Percentiles rank a stretch among this genome's conserved stretches.
These are phyloP conservation scores for Himantopus leucocephalus DNA, from an alignment of 2,113 vertebrate species.

Conservation along the genomic window DNA sequence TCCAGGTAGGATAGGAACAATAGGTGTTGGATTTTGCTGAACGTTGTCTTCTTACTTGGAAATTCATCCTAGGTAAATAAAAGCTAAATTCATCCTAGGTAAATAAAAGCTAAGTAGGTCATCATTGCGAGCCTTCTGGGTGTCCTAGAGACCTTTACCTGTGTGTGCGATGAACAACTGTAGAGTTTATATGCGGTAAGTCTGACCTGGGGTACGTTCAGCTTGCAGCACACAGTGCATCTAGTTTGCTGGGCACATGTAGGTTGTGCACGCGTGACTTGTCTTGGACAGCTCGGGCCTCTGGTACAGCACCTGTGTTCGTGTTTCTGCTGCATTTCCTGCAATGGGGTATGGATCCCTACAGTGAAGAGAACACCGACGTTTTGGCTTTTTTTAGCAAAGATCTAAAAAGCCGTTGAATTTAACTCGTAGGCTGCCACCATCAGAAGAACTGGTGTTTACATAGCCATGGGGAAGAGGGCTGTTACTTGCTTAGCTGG, in stretches of 20 bases:
- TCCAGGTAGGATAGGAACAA: conserved; percentile 80
- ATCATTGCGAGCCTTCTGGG: not conserved
- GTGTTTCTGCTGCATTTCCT: not conserved
- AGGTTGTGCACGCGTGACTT: rapidly evolving
- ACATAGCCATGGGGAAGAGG: not conserved
- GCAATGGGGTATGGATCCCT: not conserved
- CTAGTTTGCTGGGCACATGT: not conserved
- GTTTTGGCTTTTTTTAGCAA: not conserved
- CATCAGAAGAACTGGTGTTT: not conserved
- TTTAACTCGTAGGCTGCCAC: not conserved
- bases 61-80: not conserved
- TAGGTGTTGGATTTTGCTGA: not conserved
- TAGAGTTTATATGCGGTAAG: not conserved
- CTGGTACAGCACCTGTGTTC: not conserved
- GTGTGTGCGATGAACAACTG: not conserved
- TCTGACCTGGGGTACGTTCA: not conserved
- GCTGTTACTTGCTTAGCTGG: not conserved
- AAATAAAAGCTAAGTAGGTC: not conserved
- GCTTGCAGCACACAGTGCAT: not conserved
- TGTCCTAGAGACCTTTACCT: not conserved
- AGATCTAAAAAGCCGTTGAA: not conserved
- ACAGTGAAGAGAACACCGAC: not conserved
- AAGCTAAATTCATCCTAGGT: not conserved
- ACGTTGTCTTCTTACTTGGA: not conserved
- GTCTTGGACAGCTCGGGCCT: not conserved